A percentile compares a stretch with the other conserved stretches of the same genome.
Conservation (phyloP, 1,140 invertebrate genomes). For the Phthorimaea operculella region DNA sequence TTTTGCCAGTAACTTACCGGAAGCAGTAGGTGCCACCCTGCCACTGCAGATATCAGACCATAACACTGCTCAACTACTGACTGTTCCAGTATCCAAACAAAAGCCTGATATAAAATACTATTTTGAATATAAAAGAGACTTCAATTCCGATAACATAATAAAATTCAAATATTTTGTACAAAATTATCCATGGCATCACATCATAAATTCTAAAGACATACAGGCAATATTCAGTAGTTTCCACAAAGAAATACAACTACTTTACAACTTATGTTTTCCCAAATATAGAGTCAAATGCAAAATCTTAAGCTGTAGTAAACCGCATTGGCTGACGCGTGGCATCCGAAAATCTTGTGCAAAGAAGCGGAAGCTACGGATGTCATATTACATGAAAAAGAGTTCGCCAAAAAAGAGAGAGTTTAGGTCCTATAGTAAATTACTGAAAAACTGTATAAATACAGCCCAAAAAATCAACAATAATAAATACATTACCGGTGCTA, state of each 20-base stretch:
- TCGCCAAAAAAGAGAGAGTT: not conserved
- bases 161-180: not conserved
- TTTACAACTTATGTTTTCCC: constrained; percentile 1
- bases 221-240: not conserved
- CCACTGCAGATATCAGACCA: not conserved
- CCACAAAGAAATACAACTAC: not conserved
- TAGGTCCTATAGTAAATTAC: not conserved
- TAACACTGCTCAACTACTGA: not conserved
- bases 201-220: not conserved
- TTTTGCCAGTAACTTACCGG: not conserved
- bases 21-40: not conserved
- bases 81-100: not conserved
- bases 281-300: not conserved
- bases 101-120: not conserved
- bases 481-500: not conserved
- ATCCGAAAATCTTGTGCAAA: not conserved
- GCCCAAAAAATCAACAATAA: constrained; percentile 7
- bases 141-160: not conserved
- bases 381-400: not conserved
- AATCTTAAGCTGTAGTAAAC: not conserved
- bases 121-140: not conserved
- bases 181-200: not conserved
- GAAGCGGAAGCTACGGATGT: not conserved
- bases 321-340: not conserved
- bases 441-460: constrained; percentile 1